A percentile compares a stretch with the other conserved stretches of the same genome.
phyloP scores from a whole-genome alignment of 2,888 invertebrate genomes.

The Strigamia transsilvanica region DNA sequence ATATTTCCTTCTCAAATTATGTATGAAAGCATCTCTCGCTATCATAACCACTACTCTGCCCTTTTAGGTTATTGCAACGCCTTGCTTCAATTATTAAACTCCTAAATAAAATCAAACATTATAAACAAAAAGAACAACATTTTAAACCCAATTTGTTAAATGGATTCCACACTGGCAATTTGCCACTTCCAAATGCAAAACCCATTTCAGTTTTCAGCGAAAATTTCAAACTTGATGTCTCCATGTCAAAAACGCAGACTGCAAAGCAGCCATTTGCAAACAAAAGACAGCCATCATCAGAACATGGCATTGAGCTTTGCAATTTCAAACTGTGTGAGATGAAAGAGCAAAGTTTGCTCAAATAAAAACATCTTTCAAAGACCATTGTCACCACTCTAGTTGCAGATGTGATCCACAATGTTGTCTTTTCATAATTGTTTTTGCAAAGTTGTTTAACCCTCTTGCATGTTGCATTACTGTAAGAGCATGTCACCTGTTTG shows the following conservation, averaged over 20 bases:
- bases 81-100: background rate
- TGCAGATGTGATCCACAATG: too few species aligned
- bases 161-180: constrained; percentile 1
- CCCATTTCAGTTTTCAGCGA: background rate
- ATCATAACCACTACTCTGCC: background rate
- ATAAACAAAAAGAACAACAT: background rate
- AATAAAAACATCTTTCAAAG: background rate
- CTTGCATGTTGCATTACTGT: too few species aligned
- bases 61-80: background rate
- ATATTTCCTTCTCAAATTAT: constrained; percentile 4
- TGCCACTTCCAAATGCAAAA: constrained; percentile 1
- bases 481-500: too few species aligned
- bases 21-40: too few species aligned
- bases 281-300: constrained; percentile 37
- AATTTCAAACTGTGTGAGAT: background rate
- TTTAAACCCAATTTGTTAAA: constrained; percentile 5
- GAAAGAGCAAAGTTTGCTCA: constrained; percentile 9
- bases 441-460: too few species aligned
- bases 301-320: constrained; percentile 36
- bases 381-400: background rate
- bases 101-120: constrained; percentile 13
- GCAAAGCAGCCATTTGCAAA: constrained; percentile 44
- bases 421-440: too few species aligned
- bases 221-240: background rate
- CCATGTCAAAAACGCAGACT: constrained; percentile 11